Evolutionary conservation across 2,113 vertebrate genomes (phyloP), one percentile per base, ranked within the genome.

Genomic region (Telmatochromis sp.): DNA sequence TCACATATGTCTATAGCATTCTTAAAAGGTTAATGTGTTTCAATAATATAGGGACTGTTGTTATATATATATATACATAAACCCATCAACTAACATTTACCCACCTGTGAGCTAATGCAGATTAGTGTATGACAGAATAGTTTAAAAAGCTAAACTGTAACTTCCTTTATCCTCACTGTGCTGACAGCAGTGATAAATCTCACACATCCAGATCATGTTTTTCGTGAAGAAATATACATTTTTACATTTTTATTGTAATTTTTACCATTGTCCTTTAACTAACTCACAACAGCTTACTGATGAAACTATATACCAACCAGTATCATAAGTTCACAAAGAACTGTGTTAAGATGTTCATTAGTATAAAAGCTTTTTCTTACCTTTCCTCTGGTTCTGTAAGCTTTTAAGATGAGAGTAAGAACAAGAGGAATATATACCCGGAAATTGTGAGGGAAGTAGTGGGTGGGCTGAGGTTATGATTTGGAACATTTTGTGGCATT

Each of bases 151-250:
- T 31, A 17, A 4, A 58, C 5, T 17, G 55, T 58, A 17, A 4
- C 55, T 31, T 58, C 55, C 26, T 58, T 31, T 58, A 58, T 58
- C 55, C 7, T 31, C 5, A 9, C 55, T 58, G 55, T 58, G 55
- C 26, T 58, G 5, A 58, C 14, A 58, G 55, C 26, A 58, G 0
- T 58, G 55, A 58, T 58, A 6, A 58, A 1, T 58, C 2, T 58
- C 26, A 31, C 55, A 58, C 55, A 58, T 58, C 55, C 3, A 58
- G 26, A 58, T 58, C 5, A 2, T 17, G 13, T 58, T 31, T 15
- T 9, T 58, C 0, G 0, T 17, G 28, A 60, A 9, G 28, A 60
- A 60, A 60, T 58, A 17, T 17, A 28, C 0, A 57, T 58, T 28
- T 58, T 57, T 2, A 57, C 1, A 15, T 57, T 57, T 57, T 15